Percentiles rank a stretch among this genome's conserved stretches.
Evolutionary conservation across 2,113 vertebrate species (phyloP).

Genomic region (Balaeniceps rex): DNA sequence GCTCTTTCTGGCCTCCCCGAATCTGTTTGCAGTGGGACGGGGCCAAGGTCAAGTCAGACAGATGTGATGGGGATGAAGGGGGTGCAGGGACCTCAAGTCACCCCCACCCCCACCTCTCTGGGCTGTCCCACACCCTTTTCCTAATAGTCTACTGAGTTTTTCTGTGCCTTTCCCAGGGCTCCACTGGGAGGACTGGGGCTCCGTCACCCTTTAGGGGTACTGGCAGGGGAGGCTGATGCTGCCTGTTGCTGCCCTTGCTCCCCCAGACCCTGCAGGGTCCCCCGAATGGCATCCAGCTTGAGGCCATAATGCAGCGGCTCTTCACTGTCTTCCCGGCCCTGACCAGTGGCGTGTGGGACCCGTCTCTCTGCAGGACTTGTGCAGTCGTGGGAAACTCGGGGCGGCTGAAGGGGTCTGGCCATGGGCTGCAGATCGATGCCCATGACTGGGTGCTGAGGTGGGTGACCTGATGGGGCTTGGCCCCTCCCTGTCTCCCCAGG

Average conservation of each 20-base stretch:
- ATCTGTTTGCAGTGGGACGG: not conserved
- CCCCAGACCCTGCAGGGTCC: constrained; percentile 14
- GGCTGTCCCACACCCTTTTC: not conserved
- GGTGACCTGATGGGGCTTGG: not conserved
- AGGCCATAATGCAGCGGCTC: not conserved
- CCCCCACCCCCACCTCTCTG: fast-evolving
- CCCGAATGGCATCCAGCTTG: not conserved
- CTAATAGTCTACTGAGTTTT: not conserved
- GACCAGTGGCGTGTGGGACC: fast-evolving
- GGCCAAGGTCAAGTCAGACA: not conserved
- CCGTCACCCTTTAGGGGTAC: not conserved
- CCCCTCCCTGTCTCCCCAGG: not conserved
- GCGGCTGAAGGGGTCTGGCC: constrained; percentile 24
- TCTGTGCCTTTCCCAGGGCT: not conserved
- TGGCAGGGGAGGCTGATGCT: not conserved
- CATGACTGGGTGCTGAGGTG: constrained; percentile 55
- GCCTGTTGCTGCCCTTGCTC: not conserved
- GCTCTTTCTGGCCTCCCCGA: not conserved
- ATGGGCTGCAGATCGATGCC: not conserved
- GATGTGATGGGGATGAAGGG: not conserved
- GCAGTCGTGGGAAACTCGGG: constrained; percentile 43
- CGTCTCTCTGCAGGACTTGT: not conserved
- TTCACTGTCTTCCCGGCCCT: not conserved
- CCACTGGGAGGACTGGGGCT: not conserved
- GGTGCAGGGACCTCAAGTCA: not conserved